Evolutionary conservation across 2,888 invertebrate genomes (phyloP), one percentile per base, ranked within the genome.

Genomic region (Clusia tigrina): DNA sequence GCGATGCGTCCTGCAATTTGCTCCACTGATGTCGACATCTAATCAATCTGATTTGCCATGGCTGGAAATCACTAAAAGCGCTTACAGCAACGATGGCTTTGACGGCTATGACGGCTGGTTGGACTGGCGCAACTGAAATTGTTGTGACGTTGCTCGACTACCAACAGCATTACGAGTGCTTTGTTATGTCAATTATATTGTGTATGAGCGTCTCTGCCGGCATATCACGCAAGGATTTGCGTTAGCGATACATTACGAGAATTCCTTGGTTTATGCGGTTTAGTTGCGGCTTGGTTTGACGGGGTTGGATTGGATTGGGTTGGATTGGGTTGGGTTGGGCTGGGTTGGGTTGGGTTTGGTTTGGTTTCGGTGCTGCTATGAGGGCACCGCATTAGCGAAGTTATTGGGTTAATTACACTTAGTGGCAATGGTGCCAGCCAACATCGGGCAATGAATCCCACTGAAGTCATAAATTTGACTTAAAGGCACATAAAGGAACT

Each of bases 41-140:
- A 62, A 62, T 62, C 56, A 62, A 62, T 57, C 53, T 62, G 32
- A 56, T 61, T 61, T 61, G 22, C 32, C 20, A 51, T 60, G n/a
- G n/a, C n/a, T n/a, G 52, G 25, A 61, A 60, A 60, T 60, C 37
- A 61, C 61, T 52, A 42, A 57, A 52, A 22, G 38, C 37, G 12
- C 32, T 32, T 32, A 9, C 32, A 32, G 32, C 12, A n/a, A n/a
- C n/a, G n/a, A 9, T 32, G 12, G 32, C 12, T 32, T 32, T 9
- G 32, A 9, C 12, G 6, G 32, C 32, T 32, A 32, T 42, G n/a
- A 42, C 38, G 61, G 38, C 37, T 57, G 37, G 23, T 46, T 57
- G n/a, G 57, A 53, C 61, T 62, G 15, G 37, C 52, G 56, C 57
- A 54, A 48, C 25, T 46, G 25, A 24, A 54, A 60, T 53, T 54